Conservation (phyloP, 2,797 vertebrate genomes). For the Alfaro cultratus region DNA sequence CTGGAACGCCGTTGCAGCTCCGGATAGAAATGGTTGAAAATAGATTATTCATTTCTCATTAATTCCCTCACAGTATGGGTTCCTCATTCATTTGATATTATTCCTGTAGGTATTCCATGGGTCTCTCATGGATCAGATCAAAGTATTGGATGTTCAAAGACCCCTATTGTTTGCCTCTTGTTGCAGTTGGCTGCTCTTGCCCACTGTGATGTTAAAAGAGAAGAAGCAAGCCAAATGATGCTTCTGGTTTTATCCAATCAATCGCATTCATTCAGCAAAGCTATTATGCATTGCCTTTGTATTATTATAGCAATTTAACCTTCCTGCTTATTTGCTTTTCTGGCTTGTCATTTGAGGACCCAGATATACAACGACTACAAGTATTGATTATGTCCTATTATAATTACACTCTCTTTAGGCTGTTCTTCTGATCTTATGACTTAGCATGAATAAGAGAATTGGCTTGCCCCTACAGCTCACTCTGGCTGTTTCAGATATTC, state of each 20-base stretch:
- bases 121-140: neutral
- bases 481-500: constrained; percentile 33
- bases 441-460: constrained; percentile 36
- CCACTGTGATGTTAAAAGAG: constrained; percentile 3
- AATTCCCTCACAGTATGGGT: neutral
- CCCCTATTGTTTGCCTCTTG: constrained; percentile 3
- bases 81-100: neutral
- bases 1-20: neutral
- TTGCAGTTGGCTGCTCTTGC: constrained; percentile 1
- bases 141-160: constrained; percentile 12
- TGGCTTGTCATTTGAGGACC: neutral
- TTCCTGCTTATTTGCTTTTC: neutral
- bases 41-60: constrained; percentile 4
- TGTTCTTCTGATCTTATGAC: constrained; percentile 27
- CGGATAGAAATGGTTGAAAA: neutral
- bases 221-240: neutral
- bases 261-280: neutral
- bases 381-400: constrained; percentile 15
- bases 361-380: constrained; percentile 14
- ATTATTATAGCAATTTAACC: neutral
- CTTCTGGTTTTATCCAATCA: constrained; percentile 1
- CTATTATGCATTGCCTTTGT: neutral
- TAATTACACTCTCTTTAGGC: constrained; percentile 16
- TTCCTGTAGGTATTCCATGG: constrained; percentile 4
- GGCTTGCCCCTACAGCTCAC: constrained; percentile 14